Percentiles rank a stretch among this genome's conserved stretches.
Conservation (phyloP, 2,797 vertebrate species). For the Sebastes taczanowskii region DNA sequence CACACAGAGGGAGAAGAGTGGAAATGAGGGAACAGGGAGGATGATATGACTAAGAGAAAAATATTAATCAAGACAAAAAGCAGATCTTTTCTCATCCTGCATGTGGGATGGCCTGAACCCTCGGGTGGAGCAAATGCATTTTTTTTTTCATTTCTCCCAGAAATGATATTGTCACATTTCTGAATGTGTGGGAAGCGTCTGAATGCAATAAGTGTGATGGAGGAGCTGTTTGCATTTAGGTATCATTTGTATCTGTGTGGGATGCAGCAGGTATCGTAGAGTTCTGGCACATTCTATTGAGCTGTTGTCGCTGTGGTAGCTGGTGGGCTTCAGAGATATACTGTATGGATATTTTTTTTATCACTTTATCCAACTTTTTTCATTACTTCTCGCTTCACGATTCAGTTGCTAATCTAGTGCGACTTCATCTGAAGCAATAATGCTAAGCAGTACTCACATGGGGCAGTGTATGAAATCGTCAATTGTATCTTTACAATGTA, state of each 20-base stretch:
- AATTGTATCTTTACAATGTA: background rate
- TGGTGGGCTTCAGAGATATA: constrained; percentile 9
- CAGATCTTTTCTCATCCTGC: constrained; percentile 24
- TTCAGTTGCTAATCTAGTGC: background rate
- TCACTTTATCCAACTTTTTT: constrained; percentile 37
- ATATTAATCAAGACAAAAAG: constrained; percentile 63
- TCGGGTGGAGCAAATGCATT: constrained; percentile 11
- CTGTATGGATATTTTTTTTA: constrained; percentile 7
- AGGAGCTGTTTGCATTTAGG: constrained; percentile 34
- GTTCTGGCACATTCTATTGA: constrained; percentile 4
- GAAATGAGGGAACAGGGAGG: constrained; percentile 1
- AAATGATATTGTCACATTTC: constrained; percentile 63
- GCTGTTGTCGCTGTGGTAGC: background rate
- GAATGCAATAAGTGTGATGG: constrained; percentile 54
- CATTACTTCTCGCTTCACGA: constrained; percentile 11
- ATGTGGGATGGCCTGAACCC: constrained; percentile 40
- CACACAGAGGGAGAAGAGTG: background rate
- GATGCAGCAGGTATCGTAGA: constrained; percentile 7
- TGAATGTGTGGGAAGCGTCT: constrained; percentile 59
- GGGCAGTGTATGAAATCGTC: background rate
- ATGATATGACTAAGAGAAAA: constrained; percentile 51
- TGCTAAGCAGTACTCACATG: background rate
- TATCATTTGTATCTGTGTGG: constrained; percentile 31
- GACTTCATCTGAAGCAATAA: background rate
- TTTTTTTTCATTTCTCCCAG: constrained; percentile 7